Evolutionary conservation across 2,888 invertebrate species (phyloP).

Genomic region (Chrysopilus asiliformis): DNA sequence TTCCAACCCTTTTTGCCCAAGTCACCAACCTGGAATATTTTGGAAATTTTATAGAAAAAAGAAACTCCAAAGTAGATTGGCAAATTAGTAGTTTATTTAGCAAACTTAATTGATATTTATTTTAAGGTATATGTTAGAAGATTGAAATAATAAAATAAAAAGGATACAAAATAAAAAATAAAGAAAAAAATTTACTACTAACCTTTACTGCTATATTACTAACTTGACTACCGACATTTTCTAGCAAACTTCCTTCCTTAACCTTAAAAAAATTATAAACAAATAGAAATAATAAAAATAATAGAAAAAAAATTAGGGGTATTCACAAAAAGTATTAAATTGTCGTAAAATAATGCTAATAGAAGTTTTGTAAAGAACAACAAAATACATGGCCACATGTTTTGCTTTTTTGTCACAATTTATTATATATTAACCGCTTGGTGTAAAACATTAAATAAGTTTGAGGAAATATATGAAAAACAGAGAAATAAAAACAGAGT

Average conservation of each 20-base stretch:
- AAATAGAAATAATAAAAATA: conserved; percentile 25
- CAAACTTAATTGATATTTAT: no score
- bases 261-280: conserved; percentile 41
- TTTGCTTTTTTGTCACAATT: no score
- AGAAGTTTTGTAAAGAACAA: no score
- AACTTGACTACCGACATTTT: conserved; percentile 49
- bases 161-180: conserved; percentile 5
- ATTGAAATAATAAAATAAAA: neutral
- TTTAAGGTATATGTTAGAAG: no score
- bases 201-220: conserved; percentile 52
- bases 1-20: conserved; percentile 54
- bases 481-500: no score
- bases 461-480: no score
- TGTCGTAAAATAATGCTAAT: no score
- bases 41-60: neutral
- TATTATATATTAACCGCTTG: no score
- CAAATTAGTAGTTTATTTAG: neutral
- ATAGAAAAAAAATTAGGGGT: conserved; percentile 16
- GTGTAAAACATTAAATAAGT: no score
- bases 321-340: no score
- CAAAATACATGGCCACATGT: no score
- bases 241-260: conserved; percentile 54
- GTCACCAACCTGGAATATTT: conserved; percentile 44
- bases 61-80: neutral
- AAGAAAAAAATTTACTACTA: conserved; percentile 18